Percentiles rank a stretch among this genome's conserved stretches.
phyloP scores from a whole-genome alignment of 2,888 invertebrate genomes.

The Philereme vetulata region DNA sequence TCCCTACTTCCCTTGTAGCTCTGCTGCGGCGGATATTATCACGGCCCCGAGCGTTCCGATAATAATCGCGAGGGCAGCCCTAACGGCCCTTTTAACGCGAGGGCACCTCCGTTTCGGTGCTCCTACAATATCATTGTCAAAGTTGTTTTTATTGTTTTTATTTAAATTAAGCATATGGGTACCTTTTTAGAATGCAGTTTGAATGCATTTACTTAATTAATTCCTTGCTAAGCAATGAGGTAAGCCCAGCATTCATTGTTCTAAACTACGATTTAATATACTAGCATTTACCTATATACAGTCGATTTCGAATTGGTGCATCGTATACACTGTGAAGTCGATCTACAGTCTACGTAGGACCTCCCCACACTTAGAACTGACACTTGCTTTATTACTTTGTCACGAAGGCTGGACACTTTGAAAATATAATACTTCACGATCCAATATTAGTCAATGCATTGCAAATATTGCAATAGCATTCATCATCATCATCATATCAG shows the following conservation, averaged over 20 bases:
- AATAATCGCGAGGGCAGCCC: slow-evolving; percentile 64
- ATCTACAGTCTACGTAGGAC: too few relatives aligned
- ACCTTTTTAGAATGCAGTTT: slow-evolving; percentile 28
- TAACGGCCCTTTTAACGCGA: slow-evolving; percentile 59
- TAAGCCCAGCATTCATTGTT: background rate
- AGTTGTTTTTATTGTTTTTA: slow-evolving; percentile 42
- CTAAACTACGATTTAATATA: background rate
- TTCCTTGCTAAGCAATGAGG: background rate
- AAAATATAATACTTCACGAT: slow-evolving; percentile 16
- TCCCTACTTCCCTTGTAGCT: slow-evolving; percentile 47
- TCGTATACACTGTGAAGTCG: background rate
- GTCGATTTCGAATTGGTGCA: background rate
- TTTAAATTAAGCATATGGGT: slow-evolving; percentile 17
- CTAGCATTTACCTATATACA: background rate
- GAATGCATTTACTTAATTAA: slow-evolving; percentile 16
- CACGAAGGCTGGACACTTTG: slow-evolving; percentile 15
- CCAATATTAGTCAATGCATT: slow-evolving; percentile 38
- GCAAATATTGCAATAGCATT: background rate
- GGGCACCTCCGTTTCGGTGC: slow-evolving; percentile 48
- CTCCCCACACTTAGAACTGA: background rate
- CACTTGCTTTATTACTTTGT: slow-evolving; percentile 5
- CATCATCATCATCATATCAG: too few relatives aligned
- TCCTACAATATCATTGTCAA: slow-evolving; percentile 46
- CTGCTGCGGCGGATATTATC: slow-evolving; percentile 59
- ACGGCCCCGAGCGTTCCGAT: slow-evolving; percentile 52